A percentile compares a stretch with the other conserved stretches of the same genome.
Evolutionary conservation across 2,888 invertebrate species (phyloP).

Genomic region (Clepsis dumicolana): DNA sequence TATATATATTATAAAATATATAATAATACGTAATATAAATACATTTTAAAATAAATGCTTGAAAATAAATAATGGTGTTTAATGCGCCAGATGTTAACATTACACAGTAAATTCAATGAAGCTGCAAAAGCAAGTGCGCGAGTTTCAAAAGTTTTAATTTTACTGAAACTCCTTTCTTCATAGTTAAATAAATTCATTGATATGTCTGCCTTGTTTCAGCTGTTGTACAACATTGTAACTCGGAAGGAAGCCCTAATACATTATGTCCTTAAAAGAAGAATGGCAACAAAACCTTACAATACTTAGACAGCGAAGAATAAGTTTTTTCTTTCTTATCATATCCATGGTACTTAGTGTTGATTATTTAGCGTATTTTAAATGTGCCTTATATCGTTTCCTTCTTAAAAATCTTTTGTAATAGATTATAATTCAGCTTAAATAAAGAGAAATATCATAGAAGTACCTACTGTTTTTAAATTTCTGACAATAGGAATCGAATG

Average conservation of each 20-base stretch:
- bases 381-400: constrained; percentile 10
- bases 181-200: neutral
- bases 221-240: constrained; percentile 28
- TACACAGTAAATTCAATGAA: too few relatives aligned
- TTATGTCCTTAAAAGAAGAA: constrained; percentile 8
- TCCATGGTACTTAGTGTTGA: neutral
- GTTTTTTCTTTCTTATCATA: neutral
- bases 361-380: constrained; percentile 3
- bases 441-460: constrained; percentile 11
- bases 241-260: constrained; percentile 18
- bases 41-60: too few relatives aligned
- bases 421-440: constrained; percentile 6
- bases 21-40: too few relatives aligned
- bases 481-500: too few relatives aligned
- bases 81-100: too few relatives aligned
- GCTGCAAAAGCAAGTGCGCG: too few relatives aligned
- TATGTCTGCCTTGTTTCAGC: constrained; percentile 21
- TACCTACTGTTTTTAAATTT: neutral
- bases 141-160: neutral
- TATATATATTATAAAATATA: too few relatives aligned
- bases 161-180: neutral
- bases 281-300: neutral
- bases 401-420: neutral
- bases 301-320: neutral
- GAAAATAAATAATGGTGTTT: too few relatives aligned